phyloP scores from a whole-genome alignment of 2,888 invertebrate species.

The Aphodius granarius region DNA sequence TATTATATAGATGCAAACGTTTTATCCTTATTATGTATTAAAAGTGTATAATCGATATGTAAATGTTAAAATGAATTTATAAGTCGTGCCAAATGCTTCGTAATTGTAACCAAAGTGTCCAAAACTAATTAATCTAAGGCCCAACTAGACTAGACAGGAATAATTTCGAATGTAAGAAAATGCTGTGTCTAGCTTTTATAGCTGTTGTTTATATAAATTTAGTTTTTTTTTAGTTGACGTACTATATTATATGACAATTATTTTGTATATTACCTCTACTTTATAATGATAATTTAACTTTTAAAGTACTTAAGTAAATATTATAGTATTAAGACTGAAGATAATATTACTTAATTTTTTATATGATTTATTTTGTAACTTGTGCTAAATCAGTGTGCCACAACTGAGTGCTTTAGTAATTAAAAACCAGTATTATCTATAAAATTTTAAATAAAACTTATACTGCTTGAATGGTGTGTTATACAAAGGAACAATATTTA shows the following conservation, averaged over 20 bases:
- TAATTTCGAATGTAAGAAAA: not conserved
- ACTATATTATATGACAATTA: not conserved
- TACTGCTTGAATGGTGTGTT: not conserved
- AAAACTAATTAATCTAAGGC: not conserved
- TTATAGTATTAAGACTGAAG: not conserved
- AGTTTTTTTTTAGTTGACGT: not conserved
- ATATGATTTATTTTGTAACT: not conserved
- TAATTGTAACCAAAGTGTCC: not conserved
- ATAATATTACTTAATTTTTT: not conserved
- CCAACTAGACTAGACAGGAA: not conserved
- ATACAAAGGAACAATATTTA: constrained; percentile 8
- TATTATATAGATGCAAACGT: not conserved
- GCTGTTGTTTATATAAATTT: not conserved
- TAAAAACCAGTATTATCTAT: not conserved
- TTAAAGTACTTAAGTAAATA: not conserved
- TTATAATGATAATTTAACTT: not conserved
- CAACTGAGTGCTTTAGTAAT: not conserved
- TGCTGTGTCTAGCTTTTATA: not conserved
- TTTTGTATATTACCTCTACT: not conserved
- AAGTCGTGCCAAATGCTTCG: not conserved
- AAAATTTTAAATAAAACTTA: not conserved
- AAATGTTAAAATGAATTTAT: not conserved
- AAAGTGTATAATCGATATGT: not conserved
- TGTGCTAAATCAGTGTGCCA: not conserved
- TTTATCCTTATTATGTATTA: not conserved